Percentiles rank a stretch among this genome's conserved stretches.
Conservation (phyloP, 2,797 vertebrate genomes). For the Melanotaenia boesemani region DNA sequence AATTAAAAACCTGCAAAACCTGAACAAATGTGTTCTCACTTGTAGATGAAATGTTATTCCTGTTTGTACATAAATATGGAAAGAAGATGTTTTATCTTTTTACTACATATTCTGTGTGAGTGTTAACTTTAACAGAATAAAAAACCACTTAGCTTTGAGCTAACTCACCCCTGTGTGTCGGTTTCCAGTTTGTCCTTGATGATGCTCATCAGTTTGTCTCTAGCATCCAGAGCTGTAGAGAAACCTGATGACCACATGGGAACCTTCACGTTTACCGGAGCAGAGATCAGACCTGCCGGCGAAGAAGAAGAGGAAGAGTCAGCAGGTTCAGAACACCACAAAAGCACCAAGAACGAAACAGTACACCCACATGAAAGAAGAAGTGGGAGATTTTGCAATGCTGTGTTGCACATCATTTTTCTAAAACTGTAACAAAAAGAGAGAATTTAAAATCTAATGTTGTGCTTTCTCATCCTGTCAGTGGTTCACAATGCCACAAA, state of each 20-base stretch:
- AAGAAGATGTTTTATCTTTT: not conserved
- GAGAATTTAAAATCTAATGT: not conserved
- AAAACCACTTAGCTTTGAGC: not conserved
- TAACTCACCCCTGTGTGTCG: constrained; percentile 69
- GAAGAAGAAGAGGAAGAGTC: not conserved
- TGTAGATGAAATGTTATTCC: not conserved
- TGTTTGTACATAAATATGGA: not conserved
- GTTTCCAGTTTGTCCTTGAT: constrained; percentile 76
- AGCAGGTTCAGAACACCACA: not conserved
- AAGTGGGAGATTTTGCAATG: constrained; percentile 32
- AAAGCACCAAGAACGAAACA: not conserved
- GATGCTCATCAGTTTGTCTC: constrained; percentile 75
- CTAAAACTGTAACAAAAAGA: not conserved
- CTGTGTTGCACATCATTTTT: not conserved
- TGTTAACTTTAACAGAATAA: not conserved
- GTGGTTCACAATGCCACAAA: not conserved
- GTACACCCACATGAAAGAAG: constrained; percentile 12
- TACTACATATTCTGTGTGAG: not conserved
- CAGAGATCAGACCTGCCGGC: constrained; percentile 78
- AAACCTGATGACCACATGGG: constrained; percentile 78
- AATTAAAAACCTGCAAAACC: not conserved
- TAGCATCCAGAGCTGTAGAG: constrained; percentile 71
- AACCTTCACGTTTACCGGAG: constrained; percentile 73
- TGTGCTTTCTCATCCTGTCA: not conserved
- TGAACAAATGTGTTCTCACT: not conserved